Base-by-base conservation (phyloP, 2,797 vertebrate genomes). In the Schizopygopsis malacanthus region DNA sequence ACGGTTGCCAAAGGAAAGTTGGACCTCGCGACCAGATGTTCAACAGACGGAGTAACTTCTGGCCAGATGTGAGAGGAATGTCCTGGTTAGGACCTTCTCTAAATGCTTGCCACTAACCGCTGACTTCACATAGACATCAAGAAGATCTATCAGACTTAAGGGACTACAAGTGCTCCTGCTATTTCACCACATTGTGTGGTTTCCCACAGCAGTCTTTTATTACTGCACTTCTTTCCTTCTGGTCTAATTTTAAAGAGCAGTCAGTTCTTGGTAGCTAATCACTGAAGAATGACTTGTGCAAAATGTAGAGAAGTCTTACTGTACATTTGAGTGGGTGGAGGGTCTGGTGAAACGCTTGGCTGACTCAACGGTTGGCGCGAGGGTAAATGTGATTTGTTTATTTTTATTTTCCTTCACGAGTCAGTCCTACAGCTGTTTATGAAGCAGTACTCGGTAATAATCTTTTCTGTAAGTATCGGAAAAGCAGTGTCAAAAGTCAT, bases 21-120 rank as follows among this genome's bases (percentile, higher is more conserved):
- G 63, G 52, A 71, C 79, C 54, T 59, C 39, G 22, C 4, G 56
- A 85, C 83, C 89, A 88, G 80, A 90, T 90, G 87, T 83, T 85
- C 65, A 81, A 76, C 67, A 76, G 70, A 87, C 78, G 86, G 82
- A 85, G 77, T 75, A 81, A 84, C 83, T 69, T 20, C 76, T 87
- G 37, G 4, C 76, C 81, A 89, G 88, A 89, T 89, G 86, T 81
- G 73, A 65, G 61, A 84, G 87, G 82, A 84, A 86, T 79, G 79
- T 81, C 83, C 79, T 83, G 88, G 85, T 83, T 83, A 71, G 43
- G 80, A 72, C 45, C 28, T 39, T 86, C 71, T 78, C 81, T 87
- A 20, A 59, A 76, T 12, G 41, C 41, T 69, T n/a, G n/a, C 82
- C 87, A 37, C 72, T 73, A 87, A 86, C 84, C 79, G 11, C 82